These are phyloP conservation scores for Dyspetes luteomarginatus DNA, from an alignment of 2,888 invertebrate genomes.

Conservation along the genomic window DNA sequence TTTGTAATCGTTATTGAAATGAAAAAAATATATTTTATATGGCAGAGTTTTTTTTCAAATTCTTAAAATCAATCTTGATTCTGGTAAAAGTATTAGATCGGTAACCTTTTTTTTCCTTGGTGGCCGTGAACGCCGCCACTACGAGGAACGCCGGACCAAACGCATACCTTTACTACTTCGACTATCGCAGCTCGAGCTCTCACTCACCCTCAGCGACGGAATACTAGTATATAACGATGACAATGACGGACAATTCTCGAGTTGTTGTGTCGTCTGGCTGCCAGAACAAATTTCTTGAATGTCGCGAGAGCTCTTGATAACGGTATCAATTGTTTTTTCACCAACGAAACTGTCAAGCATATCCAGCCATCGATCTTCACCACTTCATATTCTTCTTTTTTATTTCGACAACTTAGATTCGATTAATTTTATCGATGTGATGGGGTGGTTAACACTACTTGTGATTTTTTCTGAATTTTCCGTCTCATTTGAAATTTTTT, in stretches of 20 bases:
- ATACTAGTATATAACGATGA: neutral
- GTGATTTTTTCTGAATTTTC: neutral
- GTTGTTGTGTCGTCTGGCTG: neutral
- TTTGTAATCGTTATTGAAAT: too few species aligned
- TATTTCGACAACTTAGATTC: neutral
- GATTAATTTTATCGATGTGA: neutral
- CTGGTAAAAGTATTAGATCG: neutral
- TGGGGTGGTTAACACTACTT: neutral
- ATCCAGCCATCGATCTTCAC: neutral
- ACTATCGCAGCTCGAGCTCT: conserved; percentile 19
- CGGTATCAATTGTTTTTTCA: neutral
- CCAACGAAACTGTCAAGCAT: neutral
- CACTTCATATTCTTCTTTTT: neutral
- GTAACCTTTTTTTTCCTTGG: neutral
- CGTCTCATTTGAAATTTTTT: neutral
- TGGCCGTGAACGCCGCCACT: neutral
- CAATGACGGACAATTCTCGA: conserved; percentile 11
- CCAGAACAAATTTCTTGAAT: conserved; percentile 13
- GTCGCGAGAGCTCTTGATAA: conserved; percentile 7
- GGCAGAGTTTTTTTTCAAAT: neutral
- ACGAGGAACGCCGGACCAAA: conserved; percentile 29
- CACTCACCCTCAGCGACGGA: conserved; percentile 9
- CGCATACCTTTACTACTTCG: conserved; percentile 27
- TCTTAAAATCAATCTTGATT: neutral
- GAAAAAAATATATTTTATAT: too few species aligned